Percentiles rank a stretch among this genome's conserved stretches.
phyloP scores from a whole-genome alignment of 2,888 invertebrate species.

The Zelleria hepariella region DNA sequence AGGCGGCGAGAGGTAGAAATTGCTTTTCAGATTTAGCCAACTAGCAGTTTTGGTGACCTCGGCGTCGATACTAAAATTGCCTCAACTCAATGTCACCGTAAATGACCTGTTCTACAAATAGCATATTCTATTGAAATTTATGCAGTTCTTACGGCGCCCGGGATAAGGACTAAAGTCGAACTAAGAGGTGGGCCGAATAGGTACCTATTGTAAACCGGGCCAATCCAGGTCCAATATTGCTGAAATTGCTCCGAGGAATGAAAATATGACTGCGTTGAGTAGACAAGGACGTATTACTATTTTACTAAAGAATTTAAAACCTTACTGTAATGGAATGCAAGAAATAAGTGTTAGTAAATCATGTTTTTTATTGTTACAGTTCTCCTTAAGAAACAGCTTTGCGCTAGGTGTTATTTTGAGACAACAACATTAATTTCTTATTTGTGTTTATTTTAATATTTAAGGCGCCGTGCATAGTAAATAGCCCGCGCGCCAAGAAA shows the following conservation, averaged over 20 bases:
- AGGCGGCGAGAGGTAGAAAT: neutral
- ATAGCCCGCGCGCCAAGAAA: too few relatives aligned
- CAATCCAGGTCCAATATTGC: neutral
- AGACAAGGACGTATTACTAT: neutral
- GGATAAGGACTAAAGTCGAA: neutral
- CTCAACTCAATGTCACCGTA: neutral
- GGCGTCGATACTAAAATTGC: neutral
- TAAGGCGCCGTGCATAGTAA: too few relatives aligned
- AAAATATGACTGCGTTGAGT: neutral
- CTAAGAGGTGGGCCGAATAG: neutral
- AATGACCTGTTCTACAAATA: neutral
- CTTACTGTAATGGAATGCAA: too few relatives aligned
- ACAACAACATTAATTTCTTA: too few relatives aligned
- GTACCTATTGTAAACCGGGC: neutral
- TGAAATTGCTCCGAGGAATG: neutral
- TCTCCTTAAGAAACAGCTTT: too few relatives aligned
- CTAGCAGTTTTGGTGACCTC: neutral
- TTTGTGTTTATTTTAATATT: too few relatives aligned
- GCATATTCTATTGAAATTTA: neutral
- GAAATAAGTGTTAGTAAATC: too few relatives aligned
- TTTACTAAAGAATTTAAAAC: too few relatives aligned
- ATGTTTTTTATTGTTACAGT: too few relatives aligned
- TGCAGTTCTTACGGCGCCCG: neutral
- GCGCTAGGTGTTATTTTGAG: too few relatives aligned
- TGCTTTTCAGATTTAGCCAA: neutral